A percentile compares a stretch with the other conserved stretches of the same genome.
Conservation (phyloP, 2,797 vertebrate genomes). For the Microcaecilia unicolor region DNA sequence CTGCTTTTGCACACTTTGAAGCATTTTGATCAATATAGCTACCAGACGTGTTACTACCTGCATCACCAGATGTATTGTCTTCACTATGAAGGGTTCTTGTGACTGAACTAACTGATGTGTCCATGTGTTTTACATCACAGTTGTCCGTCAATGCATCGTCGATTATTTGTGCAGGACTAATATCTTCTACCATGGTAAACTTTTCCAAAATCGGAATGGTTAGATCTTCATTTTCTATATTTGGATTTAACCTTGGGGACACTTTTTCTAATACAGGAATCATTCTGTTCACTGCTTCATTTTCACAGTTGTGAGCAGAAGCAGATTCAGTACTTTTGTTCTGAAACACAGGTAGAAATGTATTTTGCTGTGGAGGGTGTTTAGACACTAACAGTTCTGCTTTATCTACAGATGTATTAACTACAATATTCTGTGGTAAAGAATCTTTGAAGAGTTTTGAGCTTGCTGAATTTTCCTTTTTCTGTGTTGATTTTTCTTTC, state of each 20-base stretch:
- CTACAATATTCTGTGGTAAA: neutral
- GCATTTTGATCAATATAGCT: neutral
- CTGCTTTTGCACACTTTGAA: slow-evolving; percentile 10
- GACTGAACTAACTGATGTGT: slow-evolving; percentile 2
- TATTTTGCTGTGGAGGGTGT: too few species aligned
- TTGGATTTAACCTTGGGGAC: neutral
- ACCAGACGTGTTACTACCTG: neutral
- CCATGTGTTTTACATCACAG: neutral
- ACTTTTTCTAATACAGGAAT: neutral
- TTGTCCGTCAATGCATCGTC: too few species aligned
- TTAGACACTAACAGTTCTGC: too few species aligned
- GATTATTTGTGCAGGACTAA: too few species aligned
- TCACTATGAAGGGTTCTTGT: neutral
- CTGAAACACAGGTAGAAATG: neutral
- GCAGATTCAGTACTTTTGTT: too few species aligned
- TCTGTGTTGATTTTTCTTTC: neutral
- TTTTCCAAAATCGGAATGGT: neutral
- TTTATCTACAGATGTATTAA: neutral
- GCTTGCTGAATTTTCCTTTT: neutral
- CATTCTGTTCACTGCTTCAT: neutral
- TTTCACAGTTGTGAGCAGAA: too few species aligned
- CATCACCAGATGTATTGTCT: neutral
- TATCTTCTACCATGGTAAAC: too few species aligned
- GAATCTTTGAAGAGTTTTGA: neutral
- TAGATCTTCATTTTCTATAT: slow-evolving; percentile 4